Conservation (phyloP, 2,113 vertebrate genomes). For the Anoura caudifer region DNA sequence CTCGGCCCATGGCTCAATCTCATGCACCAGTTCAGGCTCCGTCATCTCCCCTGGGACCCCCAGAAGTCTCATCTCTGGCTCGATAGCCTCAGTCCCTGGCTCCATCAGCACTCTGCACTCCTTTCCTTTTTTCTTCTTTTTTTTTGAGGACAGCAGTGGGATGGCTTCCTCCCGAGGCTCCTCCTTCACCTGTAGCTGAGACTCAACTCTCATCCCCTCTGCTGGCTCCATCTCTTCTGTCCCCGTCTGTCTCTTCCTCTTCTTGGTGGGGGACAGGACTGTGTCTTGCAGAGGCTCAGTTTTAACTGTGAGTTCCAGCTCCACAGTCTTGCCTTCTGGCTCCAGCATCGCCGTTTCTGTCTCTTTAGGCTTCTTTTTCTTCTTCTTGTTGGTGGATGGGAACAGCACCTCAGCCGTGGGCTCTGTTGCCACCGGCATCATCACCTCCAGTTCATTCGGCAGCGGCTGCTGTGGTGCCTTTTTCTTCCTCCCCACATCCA, state of each 20-base stretch:
- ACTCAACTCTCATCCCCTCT: fast-evolving
- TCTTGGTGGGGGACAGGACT: neutral
- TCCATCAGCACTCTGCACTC: neutral
- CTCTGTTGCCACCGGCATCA: neutral
- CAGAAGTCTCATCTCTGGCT: neutral
- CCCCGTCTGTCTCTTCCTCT: neutral
- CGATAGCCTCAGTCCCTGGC: neutral
- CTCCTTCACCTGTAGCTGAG: neutral
- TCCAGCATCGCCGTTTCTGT: neutral
- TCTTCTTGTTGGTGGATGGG: neutral
- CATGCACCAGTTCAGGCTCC: neutral
- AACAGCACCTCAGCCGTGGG: fast-evolving
- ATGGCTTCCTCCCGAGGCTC: neutral
- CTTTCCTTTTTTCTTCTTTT: conserved; percentile 43
- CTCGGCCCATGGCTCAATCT: neutral
- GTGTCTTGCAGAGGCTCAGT: neutral
- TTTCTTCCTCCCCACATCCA: conserved; percentile 26
- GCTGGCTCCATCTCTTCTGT: neutral
- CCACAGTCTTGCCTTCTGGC: neutral
- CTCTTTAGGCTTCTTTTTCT: conserved; percentile 17
- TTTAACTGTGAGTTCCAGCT: neutral
- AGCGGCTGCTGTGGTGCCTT: conserved; percentile 44
- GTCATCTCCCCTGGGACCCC: fast-evolving
- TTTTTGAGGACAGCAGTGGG: neutral
- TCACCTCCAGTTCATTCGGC: neutral